Percentiles rank a stretch among this genome's conserved stretches.
Conservation (phyloP, 1,140 invertebrate genomes). For the Lerema accius region DNA sequence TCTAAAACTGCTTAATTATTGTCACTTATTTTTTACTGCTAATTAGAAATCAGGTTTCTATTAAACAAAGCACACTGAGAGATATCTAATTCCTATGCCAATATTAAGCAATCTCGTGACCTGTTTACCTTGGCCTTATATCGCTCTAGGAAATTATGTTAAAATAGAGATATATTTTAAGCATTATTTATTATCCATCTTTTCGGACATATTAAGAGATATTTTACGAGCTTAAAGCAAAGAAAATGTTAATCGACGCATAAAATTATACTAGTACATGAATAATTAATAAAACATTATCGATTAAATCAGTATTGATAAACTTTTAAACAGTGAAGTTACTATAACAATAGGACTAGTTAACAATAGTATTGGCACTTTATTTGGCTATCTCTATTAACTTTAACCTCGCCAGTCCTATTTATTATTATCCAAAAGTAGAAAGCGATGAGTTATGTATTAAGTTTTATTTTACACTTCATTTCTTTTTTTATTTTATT, state of each 20-base stretch:
- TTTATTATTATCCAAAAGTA: too few species aligned
- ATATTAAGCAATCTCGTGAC: conserved; percentile 22
- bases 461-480: too few species aligned
- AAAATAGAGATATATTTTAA: conserved; percentile 9
- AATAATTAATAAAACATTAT: not conserved
- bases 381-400: too few species aligned
- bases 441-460: too few species aligned
- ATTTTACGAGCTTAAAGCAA: conserved; percentile 8
- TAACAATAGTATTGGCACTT: too few species aligned
- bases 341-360: too few species aligned
- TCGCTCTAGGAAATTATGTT: conserved; percentile 21
- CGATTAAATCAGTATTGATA: too few species aligned
- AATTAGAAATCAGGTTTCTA: conserved; percentile 5
- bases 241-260: conserved; percentile 21
- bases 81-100: conserved; percentile 17
- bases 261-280: conserved; percentile 18
- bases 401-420: too few species aligned
- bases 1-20: too few species aligned
- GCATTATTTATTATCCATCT: conserved; percentile 12
- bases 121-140: conserved; percentile 31
- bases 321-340: too few species aligned
- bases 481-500: too few species aligned
- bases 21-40: too few species aligned
- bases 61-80: not conserved
- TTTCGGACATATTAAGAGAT: not conserved